Percentiles rank a stretch among this genome's conserved stretches.
Conservation (phyloP, 1,140 invertebrate genomes). For the Muscidifurax raptorellus region DNA sequence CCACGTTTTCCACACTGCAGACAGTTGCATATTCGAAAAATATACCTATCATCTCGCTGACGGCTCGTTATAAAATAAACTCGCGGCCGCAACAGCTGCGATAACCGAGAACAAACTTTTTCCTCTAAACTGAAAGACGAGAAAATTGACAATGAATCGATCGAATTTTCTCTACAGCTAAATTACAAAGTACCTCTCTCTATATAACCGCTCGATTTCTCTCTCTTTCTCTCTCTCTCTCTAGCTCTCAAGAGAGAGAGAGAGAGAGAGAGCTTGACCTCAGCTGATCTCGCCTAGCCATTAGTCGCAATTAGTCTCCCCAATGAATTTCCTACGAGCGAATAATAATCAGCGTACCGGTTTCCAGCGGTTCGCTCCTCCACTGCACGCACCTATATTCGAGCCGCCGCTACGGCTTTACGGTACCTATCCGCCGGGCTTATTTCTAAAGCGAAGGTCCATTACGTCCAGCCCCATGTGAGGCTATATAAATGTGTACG, state of each 20-base stretch:
- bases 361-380: not conserved
- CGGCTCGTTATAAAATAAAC: not conserved
- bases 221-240: slow-evolving; percentile 6
- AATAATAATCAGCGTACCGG: slow-evolving; percentile 58
- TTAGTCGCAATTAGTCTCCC: slow-evolving; percentile 69
- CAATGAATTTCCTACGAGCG: slow-evolving; percentile 67
- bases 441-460: slow-evolving; percentile 8
- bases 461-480: slow-evolving; percentile 6
- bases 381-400: slow-evolving; percentile 52
- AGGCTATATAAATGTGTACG: not conserved
- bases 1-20: not conserved
- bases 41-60: not conserved
- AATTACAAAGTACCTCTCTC: slow-evolving; percentile 4
- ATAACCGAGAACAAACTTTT: not conserved
- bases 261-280: slow-evolving; percentile 51
- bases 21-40: not conserved
- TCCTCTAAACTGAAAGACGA: not conserved
- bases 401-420: slow-evolving; percentile 5
- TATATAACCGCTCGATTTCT: slow-evolving; percentile 33
- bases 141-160: slow-evolving; percentile 14
- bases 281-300: slow-evolving; percentile 57
- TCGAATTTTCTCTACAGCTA: not conserved
- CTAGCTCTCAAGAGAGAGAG: too few relatives aligned
- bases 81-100: not conserved
- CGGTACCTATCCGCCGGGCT: slow-evolving; percentile 30